Conservation (phyloP, 1,140 invertebrate species). For the Heterodera carotae region DNA sequence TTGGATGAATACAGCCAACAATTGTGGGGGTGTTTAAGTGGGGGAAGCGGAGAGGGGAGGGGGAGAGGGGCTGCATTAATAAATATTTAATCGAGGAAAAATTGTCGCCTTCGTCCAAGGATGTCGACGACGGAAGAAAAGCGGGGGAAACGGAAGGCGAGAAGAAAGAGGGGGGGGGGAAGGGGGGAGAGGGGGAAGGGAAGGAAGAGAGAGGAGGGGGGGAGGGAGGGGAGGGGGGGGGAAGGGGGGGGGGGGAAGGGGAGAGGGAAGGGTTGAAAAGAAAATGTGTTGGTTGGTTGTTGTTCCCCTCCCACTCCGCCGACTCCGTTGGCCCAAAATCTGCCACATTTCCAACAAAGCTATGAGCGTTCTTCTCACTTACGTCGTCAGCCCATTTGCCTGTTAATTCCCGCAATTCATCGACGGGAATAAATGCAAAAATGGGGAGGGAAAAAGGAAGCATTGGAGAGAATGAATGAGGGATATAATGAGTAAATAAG, state of each 20-base stretch:
- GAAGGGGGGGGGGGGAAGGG: background rate
- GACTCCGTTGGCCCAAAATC: background rate
- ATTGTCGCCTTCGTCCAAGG: background rate
- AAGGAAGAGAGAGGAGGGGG: background rate
- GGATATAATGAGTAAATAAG: background rate
- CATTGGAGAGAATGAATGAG: background rate
- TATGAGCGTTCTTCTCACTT: too few species aligned
- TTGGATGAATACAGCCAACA: background rate
- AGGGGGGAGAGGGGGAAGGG: too few species aligned
- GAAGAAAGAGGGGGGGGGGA: too few species aligned
- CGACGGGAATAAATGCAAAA: background rate
- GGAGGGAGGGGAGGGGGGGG: too few species aligned
- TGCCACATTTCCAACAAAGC: background rate
- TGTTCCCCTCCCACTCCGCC: too few species aligned
- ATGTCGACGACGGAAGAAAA: background rate
- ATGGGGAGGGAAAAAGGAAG: background rate
- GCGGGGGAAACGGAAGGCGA: too few species aligned
- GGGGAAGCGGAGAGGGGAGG: too few species aligned
- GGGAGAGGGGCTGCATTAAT: background rate
- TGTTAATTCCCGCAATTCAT: constrained; percentile 16
- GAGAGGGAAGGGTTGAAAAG: background rate
- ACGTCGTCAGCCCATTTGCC: background rate
- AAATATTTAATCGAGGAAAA: constrained; percentile 22
- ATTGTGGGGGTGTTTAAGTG: background rate
- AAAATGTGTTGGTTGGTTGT: background rate